phyloP scores from a whole-genome alignment of 2,113 vertebrate species.

The Dinomys branickii region DNA sequence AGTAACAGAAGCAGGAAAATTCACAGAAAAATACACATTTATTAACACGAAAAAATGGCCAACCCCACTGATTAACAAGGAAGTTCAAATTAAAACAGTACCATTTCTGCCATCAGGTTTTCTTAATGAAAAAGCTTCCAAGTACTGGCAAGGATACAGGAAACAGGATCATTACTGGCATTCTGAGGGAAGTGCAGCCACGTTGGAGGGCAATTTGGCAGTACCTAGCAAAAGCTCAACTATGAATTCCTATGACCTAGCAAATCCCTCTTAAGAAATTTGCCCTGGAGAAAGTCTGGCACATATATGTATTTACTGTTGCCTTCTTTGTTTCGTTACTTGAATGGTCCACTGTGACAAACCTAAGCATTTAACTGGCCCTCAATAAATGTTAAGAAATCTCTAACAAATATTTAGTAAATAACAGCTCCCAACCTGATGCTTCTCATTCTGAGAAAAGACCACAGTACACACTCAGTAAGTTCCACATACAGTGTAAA shows the following conservation, averaged over 20 bases:
- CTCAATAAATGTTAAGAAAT: neutral
- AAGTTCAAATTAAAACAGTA: neutral
- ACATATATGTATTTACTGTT: neutral
- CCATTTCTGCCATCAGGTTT: neutral
- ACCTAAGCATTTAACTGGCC: neutral
- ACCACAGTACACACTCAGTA: neutral
- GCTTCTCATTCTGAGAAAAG: neutral
- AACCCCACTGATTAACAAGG: neutral
- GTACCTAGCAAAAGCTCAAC: neutral
- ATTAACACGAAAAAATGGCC: neutral
- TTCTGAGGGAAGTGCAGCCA: neutral
- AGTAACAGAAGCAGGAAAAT: neutral
- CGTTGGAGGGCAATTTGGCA: neutral
- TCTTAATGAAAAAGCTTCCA: neutral
- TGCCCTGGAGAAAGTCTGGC: neutral
- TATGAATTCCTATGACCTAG: neutral
- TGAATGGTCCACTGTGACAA: neutral
- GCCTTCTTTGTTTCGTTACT: slow-evolving; percentile 9
- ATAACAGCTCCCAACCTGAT: neutral
- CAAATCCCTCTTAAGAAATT: neutral
- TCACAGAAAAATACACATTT: neutral
- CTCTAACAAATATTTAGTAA: slow-evolving; percentile 10
- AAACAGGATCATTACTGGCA: neutral
- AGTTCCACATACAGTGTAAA: neutral
- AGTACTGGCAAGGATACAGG: neutral